Evolutionary conservation across 2,797 vertebrate species (phyloP), one percentile per base, ranked within the genome.

Genomic region (Hybognathus amarus): DNA sequence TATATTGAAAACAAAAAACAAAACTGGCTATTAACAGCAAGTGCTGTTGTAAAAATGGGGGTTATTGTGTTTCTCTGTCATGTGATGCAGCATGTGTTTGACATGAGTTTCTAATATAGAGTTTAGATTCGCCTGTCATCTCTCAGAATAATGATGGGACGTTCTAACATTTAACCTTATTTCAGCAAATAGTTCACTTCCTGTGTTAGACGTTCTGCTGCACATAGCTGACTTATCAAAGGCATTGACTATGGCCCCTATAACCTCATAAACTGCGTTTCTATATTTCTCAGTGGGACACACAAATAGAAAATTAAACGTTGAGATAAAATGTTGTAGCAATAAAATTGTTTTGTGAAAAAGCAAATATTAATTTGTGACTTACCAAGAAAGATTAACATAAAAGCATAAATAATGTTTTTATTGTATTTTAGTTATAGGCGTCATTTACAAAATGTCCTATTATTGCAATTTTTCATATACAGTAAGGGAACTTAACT

Each of bases 71-170:
- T 59, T 59, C 24, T 45, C 10, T 38, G 74, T 56, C 82, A 83
- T 83, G 75, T 78, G 75, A 83, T 17, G 13, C 40, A 70, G 36
- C 69, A 77, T 77, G 64, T 85, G 77, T 67, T 33, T 54, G 75
- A 85, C 85, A 86, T 84, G 85, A 85, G 83, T 82, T 88, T 88
- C 75, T 67, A 85, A 83, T 82, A 85, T n/a, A 75, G 22, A 56
- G 50, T 83, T 83, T 77, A n/a, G 67, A 45, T 59, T 77, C 24
- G 42, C 40, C 56, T 81, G 77, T 85, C 85, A 64, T 73, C 18
- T 36, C 66, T 56, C 12, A 42, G 66, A 74, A 79, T 82, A 82
- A 76, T 77, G 83, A 85, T 52, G 22, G 47, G 70, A 69, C 47
- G n/a, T 64, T n/a, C 68, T 61, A 74, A 18, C 74, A 79, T 80